Conservation (phyloP, 1,140 invertebrate genomes). For the Achroia grisella region DNA sequence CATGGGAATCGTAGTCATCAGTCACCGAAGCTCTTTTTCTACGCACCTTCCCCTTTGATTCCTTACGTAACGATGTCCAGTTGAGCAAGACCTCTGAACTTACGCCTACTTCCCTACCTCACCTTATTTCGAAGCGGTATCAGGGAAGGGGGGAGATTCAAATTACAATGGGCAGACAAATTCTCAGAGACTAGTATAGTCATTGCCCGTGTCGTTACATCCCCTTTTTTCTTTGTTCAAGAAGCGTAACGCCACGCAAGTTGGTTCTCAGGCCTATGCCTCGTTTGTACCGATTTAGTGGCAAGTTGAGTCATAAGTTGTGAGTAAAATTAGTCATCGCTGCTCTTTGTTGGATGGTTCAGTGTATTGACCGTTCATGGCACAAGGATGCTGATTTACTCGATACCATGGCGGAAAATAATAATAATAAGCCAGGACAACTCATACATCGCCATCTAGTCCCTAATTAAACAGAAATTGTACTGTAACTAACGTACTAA, state of each 20-base stretch:
- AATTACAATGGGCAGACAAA: constrained; percentile 26
- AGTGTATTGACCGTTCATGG: constrained; percentile 9
- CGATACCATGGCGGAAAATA: constrained; percentile 5
- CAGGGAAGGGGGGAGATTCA: constrained; percentile 13
- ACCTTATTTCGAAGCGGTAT: constrained; percentile 5
- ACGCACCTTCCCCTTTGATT: constrained; percentile 29
- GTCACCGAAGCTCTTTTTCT: constrained; percentile 27
- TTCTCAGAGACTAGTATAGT: constrained; percentile 41
- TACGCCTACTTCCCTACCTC: constrained; percentile 4
- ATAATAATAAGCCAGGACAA: too few relatives aligned
- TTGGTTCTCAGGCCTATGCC: constrained; percentile 40
- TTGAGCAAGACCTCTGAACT: constrained; percentile 21
- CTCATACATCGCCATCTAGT: too few relatives aligned
- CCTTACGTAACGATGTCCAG: constrained; percentile 21
- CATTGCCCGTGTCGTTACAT: constrained; percentile 33
- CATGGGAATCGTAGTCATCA: constrained; percentile 31
- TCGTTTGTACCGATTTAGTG: constrained; percentile 34
- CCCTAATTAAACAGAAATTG: not conserved
- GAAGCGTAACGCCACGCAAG: constrained; percentile 54
- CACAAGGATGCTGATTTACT: constrained; percentile 2
- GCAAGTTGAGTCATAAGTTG: constrained; percentile 34
- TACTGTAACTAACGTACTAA: not conserved
- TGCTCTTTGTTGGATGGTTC: constrained; percentile 34
- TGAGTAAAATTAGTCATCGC: constrained; percentile 42
- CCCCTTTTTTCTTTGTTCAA: constrained; percentile 58